Base-by-base conservation (phyloP, 2,888 invertebrate genomes). In the Ennomos fuscantarius region DNA sequence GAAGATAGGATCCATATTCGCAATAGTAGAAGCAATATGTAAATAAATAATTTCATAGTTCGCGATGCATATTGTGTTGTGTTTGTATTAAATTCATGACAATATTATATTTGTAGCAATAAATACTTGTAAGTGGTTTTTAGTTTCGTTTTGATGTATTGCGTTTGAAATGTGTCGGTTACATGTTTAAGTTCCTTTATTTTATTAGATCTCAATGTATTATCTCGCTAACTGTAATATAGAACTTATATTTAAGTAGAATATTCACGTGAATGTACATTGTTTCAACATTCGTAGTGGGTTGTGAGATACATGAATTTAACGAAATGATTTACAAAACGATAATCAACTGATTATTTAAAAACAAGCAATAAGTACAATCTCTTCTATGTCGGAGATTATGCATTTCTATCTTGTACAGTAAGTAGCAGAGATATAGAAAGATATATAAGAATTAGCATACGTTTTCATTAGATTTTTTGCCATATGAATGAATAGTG, bases 161-260 rank as follows among this genome's bases (percentile, higher is more conserved):
- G 67, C 52, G 70, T 78, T 72, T 74, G 66, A 68, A 71, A 60
- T 66, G 66, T 46, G 69, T 74, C 67, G 67, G 73, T 75, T 46
- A 46, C 40, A 72, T 68, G 63, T 60, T 74, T 84, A 79, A 78
- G 85, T 88, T 87, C 87, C 86, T 88, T 24, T 78, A 68, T 74
- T 70, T 74, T 82, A 62, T 77, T 83, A 86, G 88, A 89, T 89
- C 89, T 88, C 89, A 88, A 74, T 72, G 73, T 82, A 66, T 56
- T 76, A 76, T 84, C 81, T 83, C 81, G 79, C 78, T 76, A 69
- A 78, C 70, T 84, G 78, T 87, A 81, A 44, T 31, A 59, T 59
- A 59, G 32, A 31, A 45, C 47, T 52, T 44, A 48, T 57, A 57
- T 48, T 43, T 55, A 45, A 12, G 49, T 60, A 58, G 62, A 56